Base-by-base conservation (phyloP, 2,113 vertebrate genomes). In the Polypterus senegalus region DNA sequence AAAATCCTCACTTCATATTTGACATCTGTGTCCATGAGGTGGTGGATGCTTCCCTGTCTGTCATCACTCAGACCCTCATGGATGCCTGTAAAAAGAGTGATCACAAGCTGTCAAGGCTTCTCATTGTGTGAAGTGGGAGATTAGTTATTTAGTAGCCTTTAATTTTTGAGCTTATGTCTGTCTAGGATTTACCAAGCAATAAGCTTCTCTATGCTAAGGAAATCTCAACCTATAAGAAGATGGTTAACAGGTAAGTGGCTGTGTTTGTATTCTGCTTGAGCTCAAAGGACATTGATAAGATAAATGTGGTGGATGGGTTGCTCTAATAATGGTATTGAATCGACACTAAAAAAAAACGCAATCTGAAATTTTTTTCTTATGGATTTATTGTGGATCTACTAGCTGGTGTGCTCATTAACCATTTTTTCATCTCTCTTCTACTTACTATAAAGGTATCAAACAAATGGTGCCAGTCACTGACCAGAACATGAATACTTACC, bases 31-130 rank as follows among this genome's bases (percentile, higher is more conserved):
- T 89, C 68, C 85, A 87, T 0, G 85, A 89, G 76, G 87, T 89
- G 68, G 87, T 88, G 57, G 87, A 89, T 49, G 85, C 86, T 63
- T 89, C 86, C 54, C 76, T 89, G 80, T 89, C 87, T 0, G 87
- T 89, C 66, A 88, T 89, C 4, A 86, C 87, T 7, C 87, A 89
- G 78, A 89, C 85, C 69, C 88, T 89, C 79, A 89, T 89, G 87
- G 87, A 89, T 47, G 85, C 87, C 66, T 89, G 87, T 73, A 88
- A 85, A 3, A 81, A 86, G 76, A 88, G 85, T 2, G 87, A 89
- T 76, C 85, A 89, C 78, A 89, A 89, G 70, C 81, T 89, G 73
- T 88, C 85, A 79, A 82, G 87, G 7, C 86, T 27, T 27, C 27
- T 27, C 27, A 27, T 2, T 27, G 27, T 27, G 27, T 27, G 27